Base-by-base conservation (phyloP, 2,797 vertebrate species). In the Rhinophrynus dorsalis region DNA sequence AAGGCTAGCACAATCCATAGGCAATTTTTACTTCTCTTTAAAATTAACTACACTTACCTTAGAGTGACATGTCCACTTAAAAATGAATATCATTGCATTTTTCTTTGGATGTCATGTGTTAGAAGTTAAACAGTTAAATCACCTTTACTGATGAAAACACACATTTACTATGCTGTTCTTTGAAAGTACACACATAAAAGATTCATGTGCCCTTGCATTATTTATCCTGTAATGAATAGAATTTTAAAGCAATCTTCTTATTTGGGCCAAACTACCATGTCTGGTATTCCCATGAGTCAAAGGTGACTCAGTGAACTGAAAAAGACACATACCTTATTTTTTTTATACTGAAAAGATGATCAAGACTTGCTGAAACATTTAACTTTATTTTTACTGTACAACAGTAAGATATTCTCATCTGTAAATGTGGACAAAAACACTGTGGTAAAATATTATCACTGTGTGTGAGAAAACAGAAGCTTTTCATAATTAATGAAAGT, bases 201-300 rank as follows among this genome's bases (percentile, higher is more conserved):
- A 70, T 70, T 37, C 18, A 70, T 62, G 68, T 38, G 20, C 29
- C 27, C 23, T 21, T 70, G 59, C 68, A 70, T 62, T 70, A 70
- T 70, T 70, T 70, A 70, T 62, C 60, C 11, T 63, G 30, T 55
- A 70, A 62, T 70, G 50, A 70, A 70, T 63, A 55, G 48, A 70
- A 47, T 56, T 56, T 62, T 70, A 47, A 15, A 55, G 50, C 48
- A 62, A 55, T 61, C 48, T 45, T 55, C 48, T 62, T 62, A 40
- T 17, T 33, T 40, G 12, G 27, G 29, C 11, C 38, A 62, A 21
- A 44, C 26, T 29, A 11, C 12, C 35, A 51, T 20, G 23, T 33
- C 13, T 69, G 33, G 33, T 47, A 37, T 11, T 62, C 68, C 50
- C 38, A 38, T 24, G 48, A 24, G 57, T 27, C 17, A 18, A 3